phyloP scores from a whole-genome alignment of 2,797 vertebrate species.

The Sebastes itinus region DNA sequence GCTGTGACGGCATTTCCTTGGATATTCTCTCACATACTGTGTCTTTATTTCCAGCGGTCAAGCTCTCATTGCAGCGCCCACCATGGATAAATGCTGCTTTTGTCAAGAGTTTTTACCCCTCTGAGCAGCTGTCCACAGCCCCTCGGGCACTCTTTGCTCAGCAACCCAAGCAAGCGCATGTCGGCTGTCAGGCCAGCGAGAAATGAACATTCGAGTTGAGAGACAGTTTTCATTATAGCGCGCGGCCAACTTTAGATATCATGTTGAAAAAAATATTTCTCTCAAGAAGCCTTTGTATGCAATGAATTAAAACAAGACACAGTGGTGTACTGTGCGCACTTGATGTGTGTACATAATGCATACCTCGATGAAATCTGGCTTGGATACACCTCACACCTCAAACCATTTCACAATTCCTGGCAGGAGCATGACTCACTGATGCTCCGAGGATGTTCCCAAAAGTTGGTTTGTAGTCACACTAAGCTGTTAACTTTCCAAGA shows the following conservation, averaged over 20 bases:
- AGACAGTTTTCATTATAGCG: slow-evolving; percentile 55
- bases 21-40: slow-evolving; percentile 74
- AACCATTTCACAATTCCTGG: slow-evolving; percentile 70
- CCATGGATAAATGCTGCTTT: slow-evolving; percentile 81
- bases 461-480: slow-evolving; percentile 43
- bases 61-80: slow-evolving; percentile 61
- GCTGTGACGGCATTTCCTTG: slow-evolving; percentile 73
- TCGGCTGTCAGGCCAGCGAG: slow-evolving; percentile 42
- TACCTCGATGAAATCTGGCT: slow-evolving; percentile 41
- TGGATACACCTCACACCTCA: slow-evolving; percentile 48
- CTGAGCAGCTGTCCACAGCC: slow-evolving; percentile 74
- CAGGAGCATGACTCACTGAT: slow-evolving; percentile 60
- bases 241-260: slow-evolving; percentile 29
- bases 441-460: slow-evolving; percentile 52
- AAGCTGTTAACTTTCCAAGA: slow-evolving; percentile 54
- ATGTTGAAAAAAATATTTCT: slow-evolving; percentile 9
- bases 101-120: slow-evolving; percentile 73
- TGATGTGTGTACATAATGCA: slow-evolving; percentile 60
- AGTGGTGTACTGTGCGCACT: slow-evolving; percentile 44
- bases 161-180: slow-evolving; percentile 59
- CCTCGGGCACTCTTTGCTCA: slow-evolving; percentile 59
- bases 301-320: slow-evolving; percentile 49
- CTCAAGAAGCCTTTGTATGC: slow-evolving; percentile 21
- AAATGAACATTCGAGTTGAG: slow-evolving; percentile 44
- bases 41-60: slow-evolving; percentile 81